A percentile compares a stretch with the other conserved stretches of the same genome.
phyloP scores from a whole-genome alignment of 2,888 invertebrate species.

The Aleiodes leptofemur region DNA sequence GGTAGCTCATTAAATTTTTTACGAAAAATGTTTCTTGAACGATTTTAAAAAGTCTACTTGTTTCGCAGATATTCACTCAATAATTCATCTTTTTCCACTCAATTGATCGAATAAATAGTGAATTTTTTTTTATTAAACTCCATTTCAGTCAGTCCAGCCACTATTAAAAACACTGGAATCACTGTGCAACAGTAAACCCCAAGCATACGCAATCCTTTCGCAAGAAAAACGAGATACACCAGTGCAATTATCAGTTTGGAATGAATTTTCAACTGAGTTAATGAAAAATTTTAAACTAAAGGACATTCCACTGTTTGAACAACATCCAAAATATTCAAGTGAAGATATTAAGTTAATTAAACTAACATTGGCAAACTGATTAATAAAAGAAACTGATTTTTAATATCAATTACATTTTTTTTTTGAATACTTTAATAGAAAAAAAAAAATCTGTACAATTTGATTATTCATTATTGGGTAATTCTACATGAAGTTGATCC shows the following conservation, averaged over 20 bases:
- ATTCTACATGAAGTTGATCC: slow-evolving; percentile 76
- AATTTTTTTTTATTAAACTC: not conserved
- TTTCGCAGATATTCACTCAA: too few relatives aligned
- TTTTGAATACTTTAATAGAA: not conserved
- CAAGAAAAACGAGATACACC: slow-evolving; percentile 84
- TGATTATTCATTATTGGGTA: not conserved
- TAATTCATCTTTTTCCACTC: too few relatives aligned
- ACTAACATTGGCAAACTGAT: slow-evolving; percentile 58
- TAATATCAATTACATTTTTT: not conserved
- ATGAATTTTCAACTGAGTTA: slow-evolving; percentile 73
- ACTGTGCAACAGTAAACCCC: slow-evolving; percentile 76
- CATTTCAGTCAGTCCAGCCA: slow-evolving; percentile 78
- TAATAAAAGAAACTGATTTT: slow-evolving; percentile 11
- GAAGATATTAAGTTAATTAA: slow-evolving; percentile 80
- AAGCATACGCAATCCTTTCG: slow-evolving; percentile 78
- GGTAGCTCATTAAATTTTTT: too few relatives aligned
- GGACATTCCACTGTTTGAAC: slow-evolving; percentile 78
- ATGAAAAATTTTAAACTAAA: slow-evolving; percentile 71
- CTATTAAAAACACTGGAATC: slow-evolving; percentile 79
- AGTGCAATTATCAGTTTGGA: slow-evolving; percentile 77
- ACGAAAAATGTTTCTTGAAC: too few relatives aligned
- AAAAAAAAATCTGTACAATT: slow-evolving; percentile 17
- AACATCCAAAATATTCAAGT: slow-evolving; percentile 80
- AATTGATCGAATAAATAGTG: not conserved
- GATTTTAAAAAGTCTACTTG: too few relatives aligned